phyloP scores from a whole-genome alignment of 2,888 invertebrate genomes.

The Lepidochrysops patricia region DNA sequence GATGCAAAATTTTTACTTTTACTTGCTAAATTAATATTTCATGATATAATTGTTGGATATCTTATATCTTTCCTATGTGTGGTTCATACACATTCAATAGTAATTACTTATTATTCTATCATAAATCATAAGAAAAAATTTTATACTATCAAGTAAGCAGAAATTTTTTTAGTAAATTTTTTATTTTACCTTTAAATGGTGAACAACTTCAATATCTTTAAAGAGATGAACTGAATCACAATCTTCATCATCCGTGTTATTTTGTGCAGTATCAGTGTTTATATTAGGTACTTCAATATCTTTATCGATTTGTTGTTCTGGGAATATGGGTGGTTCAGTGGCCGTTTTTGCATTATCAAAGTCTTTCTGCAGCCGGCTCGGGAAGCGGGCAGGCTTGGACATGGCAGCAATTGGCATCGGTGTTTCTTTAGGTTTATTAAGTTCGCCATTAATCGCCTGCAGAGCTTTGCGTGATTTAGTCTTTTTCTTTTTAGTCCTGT shows the following conservation, averaged over 20 bases:
- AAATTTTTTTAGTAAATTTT: too few relatives aligned
- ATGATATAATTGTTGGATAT: too few relatives aligned
- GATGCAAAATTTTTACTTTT: too few relatives aligned
- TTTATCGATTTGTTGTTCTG: constrained; percentile 27
- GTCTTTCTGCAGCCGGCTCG: constrained; percentile 40
- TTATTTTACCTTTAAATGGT: constrained; percentile 51
- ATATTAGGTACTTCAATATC: constrained; percentile 30
- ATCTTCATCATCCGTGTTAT: constrained; percentile 36
- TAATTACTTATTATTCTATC: too few relatives aligned
- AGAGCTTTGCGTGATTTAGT: constrained; percentile 40
- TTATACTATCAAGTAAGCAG: too few relatives aligned
- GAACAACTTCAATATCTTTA: constrained; percentile 60
- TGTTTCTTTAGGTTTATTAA: constrained; percentile 40
- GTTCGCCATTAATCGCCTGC: constrained; percentile 44
- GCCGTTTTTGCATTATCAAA: constrained; percentile 46
- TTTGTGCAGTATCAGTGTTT: constrained; percentile 27
- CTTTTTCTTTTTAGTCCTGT: constrained; percentile 33
- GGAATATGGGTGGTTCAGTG: constrained; percentile 42
- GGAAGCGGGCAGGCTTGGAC: constrained; percentile 36
- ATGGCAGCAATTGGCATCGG: constrained; percentile 39
- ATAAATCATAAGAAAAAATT: too few relatives aligned
- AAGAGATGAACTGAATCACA: constrained; percentile 56
- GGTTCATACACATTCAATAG: too few relatives aligned
- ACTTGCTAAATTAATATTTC: too few relatives aligned
- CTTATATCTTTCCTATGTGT: too few relatives aligned